Conservation (phyloP, 2,888 invertebrate species). For the Caenorhabditis sp. region DNA sequence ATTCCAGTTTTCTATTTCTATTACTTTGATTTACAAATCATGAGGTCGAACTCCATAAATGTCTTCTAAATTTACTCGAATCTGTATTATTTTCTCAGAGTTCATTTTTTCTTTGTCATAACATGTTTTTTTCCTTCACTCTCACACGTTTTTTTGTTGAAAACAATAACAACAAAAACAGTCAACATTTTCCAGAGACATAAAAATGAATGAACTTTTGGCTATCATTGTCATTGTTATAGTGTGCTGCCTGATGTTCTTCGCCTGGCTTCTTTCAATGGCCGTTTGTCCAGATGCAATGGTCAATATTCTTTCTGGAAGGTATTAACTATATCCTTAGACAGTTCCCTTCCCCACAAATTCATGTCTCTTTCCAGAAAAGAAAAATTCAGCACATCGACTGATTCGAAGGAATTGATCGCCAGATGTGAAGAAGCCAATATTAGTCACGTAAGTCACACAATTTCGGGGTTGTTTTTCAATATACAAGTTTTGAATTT, state of each 20-base stretch:
- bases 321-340: too few relatives aligned
- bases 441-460: constrained; percentile 41
- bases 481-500: too few relatives aligned
- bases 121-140: not conserved
- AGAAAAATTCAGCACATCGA: constrained; percentile 49
- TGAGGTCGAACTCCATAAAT: too few relatives aligned
- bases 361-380: constrained; percentile 8
- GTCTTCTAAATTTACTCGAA: too few relatives aligned
- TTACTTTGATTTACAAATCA: too few relatives aligned
- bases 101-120: not conserved
- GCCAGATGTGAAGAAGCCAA: constrained; percentile 46
- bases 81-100: too few relatives aligned
- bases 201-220: constrained; percentile 64
- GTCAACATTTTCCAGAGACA: not conserved
- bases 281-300: constrained; percentile 67
- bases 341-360: not conserved
- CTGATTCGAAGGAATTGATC: constrained; percentile 61
- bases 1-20: too few relatives aligned
- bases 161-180: not conserved
- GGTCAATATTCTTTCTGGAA: constrained; percentile 63
- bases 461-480: too few relatives aligned
- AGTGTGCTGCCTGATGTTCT: constrained; percentile 66
- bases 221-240: constrained; percentile 67
- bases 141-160: not conserved
- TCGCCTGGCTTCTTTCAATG: constrained; percentile 67